Evolutionary conservation across 37 sponge, comb jelly and placozoan genomes (phyloP), one percentile per base, ranked within the genome.

Genomic region (Eunapius fragilis): DNA sequence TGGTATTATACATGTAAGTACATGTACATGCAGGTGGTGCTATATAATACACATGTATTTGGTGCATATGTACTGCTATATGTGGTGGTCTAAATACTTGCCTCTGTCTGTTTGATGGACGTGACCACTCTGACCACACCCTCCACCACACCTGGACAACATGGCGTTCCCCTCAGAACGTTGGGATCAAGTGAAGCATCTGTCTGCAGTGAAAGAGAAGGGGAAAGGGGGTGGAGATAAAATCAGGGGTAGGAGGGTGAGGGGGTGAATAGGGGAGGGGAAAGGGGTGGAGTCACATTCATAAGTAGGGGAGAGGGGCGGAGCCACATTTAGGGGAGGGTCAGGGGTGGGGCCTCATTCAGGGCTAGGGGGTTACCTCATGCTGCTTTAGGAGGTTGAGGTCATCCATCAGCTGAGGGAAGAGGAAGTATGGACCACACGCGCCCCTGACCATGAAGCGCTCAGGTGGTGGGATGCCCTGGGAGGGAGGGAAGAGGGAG

Each of bases 111-210:
- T 0, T 92, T 82, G 3, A 95, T 87, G 24, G 91, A 77, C 2
- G 70, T 87, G 33, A 92, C 96, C 12, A 95, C 96, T 33, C 96
- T 76, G 32, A 92, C 91, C 25, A 67, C 73, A 3, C 93, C 93
- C 72, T 87, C 87, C 75, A 95, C 93, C n/a, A 89, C 86, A 4
- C 96, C 96, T 25, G 96, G 96, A 82, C 93, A 95, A 79, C 96
- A 95, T 0, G 96, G 89, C 23, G 86, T 87, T 9, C 96, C 96
- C 27, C 41, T 76, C 67, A 95, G 74, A 0, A 90, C 84, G 70
- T 92, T 87, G 31, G 96, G 96, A 58, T 95, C 96, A 24, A 91
- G 81, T 0, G 96, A 86, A 22, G 89, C 92, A 35, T 92, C 93
- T 22, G 75, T 36, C 93, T 92, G 30, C 3, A 26, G 71, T 70